Evolutionary conservation across 2,113 vertebrate species (phyloP).

Genomic region (Clarias magur): DNA sequence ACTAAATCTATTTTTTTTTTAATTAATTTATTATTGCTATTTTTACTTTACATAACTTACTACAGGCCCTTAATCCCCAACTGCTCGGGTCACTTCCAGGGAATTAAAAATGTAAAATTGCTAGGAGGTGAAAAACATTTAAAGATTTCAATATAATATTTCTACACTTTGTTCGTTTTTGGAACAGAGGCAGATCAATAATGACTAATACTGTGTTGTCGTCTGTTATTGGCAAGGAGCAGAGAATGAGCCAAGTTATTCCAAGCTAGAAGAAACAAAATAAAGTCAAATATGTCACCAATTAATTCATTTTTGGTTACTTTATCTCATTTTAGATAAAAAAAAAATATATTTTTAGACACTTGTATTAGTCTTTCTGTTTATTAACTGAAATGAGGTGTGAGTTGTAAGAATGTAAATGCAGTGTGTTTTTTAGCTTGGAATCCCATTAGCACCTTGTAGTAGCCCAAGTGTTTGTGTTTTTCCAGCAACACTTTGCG

Average conservation of each 20-base stretch:
- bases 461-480: slow-evolving; percentile 16
- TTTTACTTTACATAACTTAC: not conserved
- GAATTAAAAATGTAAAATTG: not conserved
- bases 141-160: not conserved
- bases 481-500: slow-evolving; percentile 36
- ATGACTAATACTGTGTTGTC: not conserved
- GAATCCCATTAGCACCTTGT: not conserved
- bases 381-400: not conserved
- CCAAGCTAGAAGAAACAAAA: not conserved
- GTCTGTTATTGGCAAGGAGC: not conserved
- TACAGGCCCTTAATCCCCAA: not conserved
- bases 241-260: not conserved
- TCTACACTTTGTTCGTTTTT: not conserved
- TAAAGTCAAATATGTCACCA: not conserved
- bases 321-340: not conserved
- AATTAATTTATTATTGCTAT: not conserved
- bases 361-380: not conserved
- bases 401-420: not conserved
- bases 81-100: not conserved
- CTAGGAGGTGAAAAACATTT: not conserved
- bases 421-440: not conserved
- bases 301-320: not conserved
- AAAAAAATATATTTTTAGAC: not conserved
- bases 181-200: not conserved
- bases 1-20: not conserved